A percentile compares a stretch with the other conserved stretches of the same genome.
phyloP scores from a whole-genome alignment of 2,797 vertebrate species.

The Sphenopsis melanotis region DNA sequence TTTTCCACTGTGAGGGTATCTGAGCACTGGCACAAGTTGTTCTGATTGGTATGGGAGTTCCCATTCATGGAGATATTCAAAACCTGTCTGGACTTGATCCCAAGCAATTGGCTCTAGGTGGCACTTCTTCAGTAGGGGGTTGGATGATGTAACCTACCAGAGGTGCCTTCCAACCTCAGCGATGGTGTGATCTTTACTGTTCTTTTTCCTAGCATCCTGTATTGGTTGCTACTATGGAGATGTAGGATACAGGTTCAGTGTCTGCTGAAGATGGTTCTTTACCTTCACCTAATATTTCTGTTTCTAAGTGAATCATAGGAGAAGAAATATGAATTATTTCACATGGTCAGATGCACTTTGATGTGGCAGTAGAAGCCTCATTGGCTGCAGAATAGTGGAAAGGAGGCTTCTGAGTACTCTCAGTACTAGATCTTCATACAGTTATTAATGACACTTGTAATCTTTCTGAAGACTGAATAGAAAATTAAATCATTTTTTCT shows the following conservation, averaged over 20 bases:
- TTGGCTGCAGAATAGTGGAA: background rate
- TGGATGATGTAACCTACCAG: background rate
- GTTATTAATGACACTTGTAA: background rate
- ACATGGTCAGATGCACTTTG: background rate
- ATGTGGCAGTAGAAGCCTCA: background rate
- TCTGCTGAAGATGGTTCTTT: background rate
- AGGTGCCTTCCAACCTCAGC: background rate
- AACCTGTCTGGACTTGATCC: background rate
- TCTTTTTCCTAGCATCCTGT: background rate
- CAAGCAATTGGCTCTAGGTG: background rate
- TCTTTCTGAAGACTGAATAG: background rate
- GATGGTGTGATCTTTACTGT: background rate
- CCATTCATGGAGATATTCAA: background rate
- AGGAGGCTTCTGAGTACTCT: background rate
- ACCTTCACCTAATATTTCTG: background rate
- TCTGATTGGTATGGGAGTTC: background rate
- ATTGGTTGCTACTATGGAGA: background rate
- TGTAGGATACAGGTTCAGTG: background rate
- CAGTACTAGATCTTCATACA: background rate
- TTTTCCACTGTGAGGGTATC: background rate
- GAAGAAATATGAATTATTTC: background rate
- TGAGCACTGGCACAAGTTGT: background rate
- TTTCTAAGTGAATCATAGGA: background rate
- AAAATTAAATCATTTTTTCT: background rate
- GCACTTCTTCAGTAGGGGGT: rapidly evolving